phyloP scores from a whole-genome alignment of 1,140 invertebrate species.

The Globodera ellingtonae region DNA sequence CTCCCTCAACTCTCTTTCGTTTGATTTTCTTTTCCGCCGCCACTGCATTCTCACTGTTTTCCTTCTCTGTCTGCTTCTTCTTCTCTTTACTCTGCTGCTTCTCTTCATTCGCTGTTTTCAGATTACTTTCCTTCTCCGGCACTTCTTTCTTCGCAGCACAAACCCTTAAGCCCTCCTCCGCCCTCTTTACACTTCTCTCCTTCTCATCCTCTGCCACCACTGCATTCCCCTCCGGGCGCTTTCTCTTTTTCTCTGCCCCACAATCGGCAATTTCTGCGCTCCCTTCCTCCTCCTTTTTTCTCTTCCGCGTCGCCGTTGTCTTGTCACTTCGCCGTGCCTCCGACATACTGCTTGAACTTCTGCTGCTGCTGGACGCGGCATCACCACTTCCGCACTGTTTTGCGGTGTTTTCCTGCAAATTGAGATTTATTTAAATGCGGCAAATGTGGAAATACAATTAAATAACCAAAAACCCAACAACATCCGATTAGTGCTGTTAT shows the following conservation, averaged over 20 bases:
- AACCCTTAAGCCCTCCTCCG: not conserved
- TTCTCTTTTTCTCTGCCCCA: not conserved
- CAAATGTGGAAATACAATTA: not conserved
- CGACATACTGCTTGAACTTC: not conserved
- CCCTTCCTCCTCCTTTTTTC: not conserved
- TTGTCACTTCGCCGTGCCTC: too few species aligned
- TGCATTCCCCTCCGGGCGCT: not conserved
- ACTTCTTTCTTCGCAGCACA: not conserved
- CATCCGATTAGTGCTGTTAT: not conserved
- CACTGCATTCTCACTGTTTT: not conserved
- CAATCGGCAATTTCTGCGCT: not conserved
- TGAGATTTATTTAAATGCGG: not conserved
- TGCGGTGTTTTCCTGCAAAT: not conserved
- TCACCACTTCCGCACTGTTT: not conserved
- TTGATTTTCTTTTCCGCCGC: not conserved
- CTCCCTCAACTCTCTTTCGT: not conserved
- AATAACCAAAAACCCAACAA: not conserved
- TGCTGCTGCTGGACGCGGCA: not conserved
- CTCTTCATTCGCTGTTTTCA: not conserved
- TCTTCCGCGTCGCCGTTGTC: not conserved
- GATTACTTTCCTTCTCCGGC: not conserved
- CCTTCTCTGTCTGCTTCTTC: not conserved
- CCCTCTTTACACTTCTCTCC: not conserved
- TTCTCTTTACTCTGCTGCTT: not conserved
- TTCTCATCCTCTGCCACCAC: not conserved